A percentile compares a stretch with the other conserved stretches of the same genome.
phyloP scores from a whole-genome alignment of 2,888 invertebrate species.

The Amiota mariae region DNA sequence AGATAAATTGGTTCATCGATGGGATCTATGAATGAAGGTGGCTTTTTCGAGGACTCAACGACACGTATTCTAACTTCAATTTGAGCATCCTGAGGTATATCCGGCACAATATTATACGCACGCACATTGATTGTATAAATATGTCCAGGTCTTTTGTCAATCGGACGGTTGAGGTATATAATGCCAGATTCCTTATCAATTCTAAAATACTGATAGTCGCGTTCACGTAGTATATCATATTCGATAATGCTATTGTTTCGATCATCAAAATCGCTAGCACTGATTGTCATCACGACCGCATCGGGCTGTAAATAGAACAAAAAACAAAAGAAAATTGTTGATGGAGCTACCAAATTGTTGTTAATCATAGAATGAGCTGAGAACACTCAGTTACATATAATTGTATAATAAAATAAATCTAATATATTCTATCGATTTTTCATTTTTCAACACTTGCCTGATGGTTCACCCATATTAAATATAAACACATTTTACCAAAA shows the following conservation, averaged over 20 bases:
- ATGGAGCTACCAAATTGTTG: constrained; percentile 6
- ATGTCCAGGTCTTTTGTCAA: constrained; percentile 71
- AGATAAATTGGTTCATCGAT: constrained; percentile 76
- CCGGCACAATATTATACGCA: constrained; percentile 71
- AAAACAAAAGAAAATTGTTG: constrained; percentile 30
- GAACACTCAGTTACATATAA: constrained; percentile 11
- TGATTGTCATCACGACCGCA: constrained; percentile 88
- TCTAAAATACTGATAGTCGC: constrained; percentile 81
- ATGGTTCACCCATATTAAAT: constrained; percentile 43
- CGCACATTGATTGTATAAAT: constrained; percentile 71
- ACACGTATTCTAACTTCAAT: constrained; percentile 89
- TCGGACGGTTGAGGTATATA: constrained; percentile 78
- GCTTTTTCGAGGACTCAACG: constrained; percentile 90
- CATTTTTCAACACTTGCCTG: constrained; percentile 33
- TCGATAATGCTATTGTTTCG: constrained; percentile 90
- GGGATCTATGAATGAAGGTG: constrained; percentile 82
- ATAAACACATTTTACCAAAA: constrained; percentile 48
- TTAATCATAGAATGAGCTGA: constrained; percentile 10
- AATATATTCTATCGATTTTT: background rate
- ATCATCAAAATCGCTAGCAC: constrained; percentile 93
- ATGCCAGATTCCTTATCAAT: constrained; percentile 89
- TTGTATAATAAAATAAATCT: background rate
- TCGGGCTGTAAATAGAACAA: constrained; percentile 66
- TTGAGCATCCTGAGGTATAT: constrained; percentile 76
- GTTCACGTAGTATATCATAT: constrained; percentile 76